A percentile compares a stretch with the other conserved stretches of the same genome.
Conservation (phyloP, 2,888 invertebrate species). For the Eurois occulta region DNA sequence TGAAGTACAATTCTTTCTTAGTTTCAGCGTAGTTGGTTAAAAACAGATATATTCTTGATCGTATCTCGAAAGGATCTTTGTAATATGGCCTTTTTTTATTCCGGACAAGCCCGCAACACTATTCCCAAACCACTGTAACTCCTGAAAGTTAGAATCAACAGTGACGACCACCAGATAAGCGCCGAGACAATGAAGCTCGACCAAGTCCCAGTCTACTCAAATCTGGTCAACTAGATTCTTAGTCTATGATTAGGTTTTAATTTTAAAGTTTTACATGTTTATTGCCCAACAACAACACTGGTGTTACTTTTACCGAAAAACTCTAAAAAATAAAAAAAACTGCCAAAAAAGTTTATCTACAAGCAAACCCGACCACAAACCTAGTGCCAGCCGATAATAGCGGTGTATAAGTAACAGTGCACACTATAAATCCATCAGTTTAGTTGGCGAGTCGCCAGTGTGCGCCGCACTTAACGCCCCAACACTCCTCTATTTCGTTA, state of each 20-base stretch:
- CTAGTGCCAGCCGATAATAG: slow-evolving; percentile 67
- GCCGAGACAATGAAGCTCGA: too few relatives aligned
- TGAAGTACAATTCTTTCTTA: not conserved
- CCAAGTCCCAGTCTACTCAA: too few relatives aligned
- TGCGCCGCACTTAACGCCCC: slow-evolving; percentile 72
- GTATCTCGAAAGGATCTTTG: not conserved
- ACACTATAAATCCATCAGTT: slow-evolving; percentile 81
- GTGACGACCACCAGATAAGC: too few relatives aligned
- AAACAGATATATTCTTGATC: not conserved
- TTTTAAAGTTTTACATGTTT: not conserved
- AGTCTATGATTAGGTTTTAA: not conserved
- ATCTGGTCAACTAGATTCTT: not conserved
- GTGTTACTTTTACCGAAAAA: not conserved
- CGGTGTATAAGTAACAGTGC: slow-evolving; percentile 73
- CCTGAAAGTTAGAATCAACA: too few relatives aligned
- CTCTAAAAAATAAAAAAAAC: not conserved
- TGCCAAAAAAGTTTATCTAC: not conserved
- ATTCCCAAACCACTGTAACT: too few relatives aligned
- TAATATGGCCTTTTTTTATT: too few relatives aligned
- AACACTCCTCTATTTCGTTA: slow-evolving; percentile 59
- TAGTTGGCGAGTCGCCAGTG: slow-evolving; percentile 76
- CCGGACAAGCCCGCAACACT: too few relatives aligned
- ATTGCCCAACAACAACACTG: not conserved
- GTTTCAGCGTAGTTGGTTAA: not conserved
- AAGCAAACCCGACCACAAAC: slow-evolving; percentile 34